Conservation (phyloP, 2,888 invertebrate species). For the Leptopilina myrica region DNA sequence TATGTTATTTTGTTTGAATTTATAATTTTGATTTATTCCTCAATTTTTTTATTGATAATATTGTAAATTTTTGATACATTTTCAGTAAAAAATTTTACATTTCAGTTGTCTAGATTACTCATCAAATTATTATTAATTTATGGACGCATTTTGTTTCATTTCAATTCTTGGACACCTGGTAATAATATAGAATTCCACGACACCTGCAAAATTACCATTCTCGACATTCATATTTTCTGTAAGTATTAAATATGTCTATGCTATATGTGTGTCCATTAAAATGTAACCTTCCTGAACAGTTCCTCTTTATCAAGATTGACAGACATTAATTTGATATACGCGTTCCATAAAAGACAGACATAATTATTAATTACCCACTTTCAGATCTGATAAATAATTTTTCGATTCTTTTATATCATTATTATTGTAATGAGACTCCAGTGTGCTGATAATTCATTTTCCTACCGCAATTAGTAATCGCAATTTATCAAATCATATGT, state of each 20-base stretch:
- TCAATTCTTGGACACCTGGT: neutral
- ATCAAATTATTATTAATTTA: neutral
- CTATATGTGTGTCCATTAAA: neutral
- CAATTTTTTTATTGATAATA: too few relatives aligned
- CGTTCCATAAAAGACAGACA: neutral
- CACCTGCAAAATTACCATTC: neutral
- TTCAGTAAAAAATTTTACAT: too few relatives aligned
- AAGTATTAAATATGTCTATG: neutral
- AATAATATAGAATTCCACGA: slow-evolving; percentile 1
- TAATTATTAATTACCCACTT: slow-evolving; percentile 1
- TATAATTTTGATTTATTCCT: too few relatives aligned
- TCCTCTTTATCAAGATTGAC: neutral
- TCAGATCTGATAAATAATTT: neutral
- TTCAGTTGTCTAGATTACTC: too few relatives aligned
- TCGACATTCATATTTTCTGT: neutral
- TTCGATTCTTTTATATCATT: neutral
- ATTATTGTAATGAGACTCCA: neutral
- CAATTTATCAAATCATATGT: slow-evolving; percentile 9
- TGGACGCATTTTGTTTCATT: neutral
- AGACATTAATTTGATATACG: neutral
- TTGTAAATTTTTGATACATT: too few relatives aligned
- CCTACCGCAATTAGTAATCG: neutral
- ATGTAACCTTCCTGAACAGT: neutral
- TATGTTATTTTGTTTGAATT: too few relatives aligned
- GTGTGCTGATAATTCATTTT: neutral